These are phyloP conservation scores for Drosophila takahashii DNA, from an alignment of 1,140 invertebrate genomes.

Conservation along the genomic window DNA sequence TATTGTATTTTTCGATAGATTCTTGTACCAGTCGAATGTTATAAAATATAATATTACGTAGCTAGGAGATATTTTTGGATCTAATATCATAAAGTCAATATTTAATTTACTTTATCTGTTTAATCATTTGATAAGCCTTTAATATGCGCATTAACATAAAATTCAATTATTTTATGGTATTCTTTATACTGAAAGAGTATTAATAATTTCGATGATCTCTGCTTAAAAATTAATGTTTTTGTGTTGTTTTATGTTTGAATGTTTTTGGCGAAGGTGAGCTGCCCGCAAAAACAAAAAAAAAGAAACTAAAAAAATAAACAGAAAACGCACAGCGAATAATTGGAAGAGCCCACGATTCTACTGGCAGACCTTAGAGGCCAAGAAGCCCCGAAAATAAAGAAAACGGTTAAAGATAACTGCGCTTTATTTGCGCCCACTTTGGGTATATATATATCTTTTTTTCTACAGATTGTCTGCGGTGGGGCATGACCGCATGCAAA, in stretches of 20 bases:
- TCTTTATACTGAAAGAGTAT: conserved; percentile 10
- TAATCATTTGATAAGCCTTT: background rate
- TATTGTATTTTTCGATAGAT: background rate
- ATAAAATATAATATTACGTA: no score
- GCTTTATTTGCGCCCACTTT: conserved; percentile 57
- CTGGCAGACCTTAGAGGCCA: conserved; percentile 56
- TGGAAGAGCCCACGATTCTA: conserved; percentile 63
- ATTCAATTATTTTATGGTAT: no score
- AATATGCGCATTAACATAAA: no score
- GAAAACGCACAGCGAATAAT: conserved; percentile 38
- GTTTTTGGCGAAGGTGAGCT: conserved; percentile 68
- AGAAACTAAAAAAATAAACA: conserved; percentile 31
- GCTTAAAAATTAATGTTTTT: conserved; percentile 2
- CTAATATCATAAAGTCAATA: background rate
- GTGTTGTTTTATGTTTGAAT: conserved; percentile 37
- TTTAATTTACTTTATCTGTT: background rate
- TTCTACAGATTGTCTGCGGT: conserved; percentile 34
- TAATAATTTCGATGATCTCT: background rate
- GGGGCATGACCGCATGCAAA: conserved; percentile 67
- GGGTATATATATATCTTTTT: conserved; percentile 3
- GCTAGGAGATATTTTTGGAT: background rate
- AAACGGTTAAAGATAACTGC: conserved; percentile 68
- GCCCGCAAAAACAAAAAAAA: conserved; percentile 31
- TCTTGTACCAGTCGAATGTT: background rate
- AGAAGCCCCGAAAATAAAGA: conserved; percentile 35